Percentiles rank a stretch among this genome's conserved stretches.
Conservation (phyloP, 2,113 vertebrate genomes). For the Spermophilus dauricus region DNA sequence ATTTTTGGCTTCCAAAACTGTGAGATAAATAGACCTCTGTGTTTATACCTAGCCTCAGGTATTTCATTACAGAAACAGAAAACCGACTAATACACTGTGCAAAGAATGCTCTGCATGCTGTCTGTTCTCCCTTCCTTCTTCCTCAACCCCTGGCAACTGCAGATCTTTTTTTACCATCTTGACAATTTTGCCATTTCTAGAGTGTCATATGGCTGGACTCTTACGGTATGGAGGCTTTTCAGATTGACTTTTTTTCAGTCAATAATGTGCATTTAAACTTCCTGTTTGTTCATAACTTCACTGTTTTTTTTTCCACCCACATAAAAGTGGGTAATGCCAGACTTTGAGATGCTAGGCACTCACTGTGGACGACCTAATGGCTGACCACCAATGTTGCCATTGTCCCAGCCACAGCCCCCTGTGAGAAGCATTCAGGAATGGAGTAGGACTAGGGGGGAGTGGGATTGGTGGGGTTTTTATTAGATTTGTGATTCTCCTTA, state of each 20-base stretch:
- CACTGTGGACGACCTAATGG: background rate
- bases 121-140: rapidly evolving
- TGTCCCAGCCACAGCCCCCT: rapidly evolving
- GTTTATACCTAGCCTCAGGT: too few species aligned
- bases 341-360: background rate
- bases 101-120: background rate
- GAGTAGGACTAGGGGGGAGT: rapidly evolving
- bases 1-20: background rate
- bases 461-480: background rate
- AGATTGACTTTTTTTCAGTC: background rate
- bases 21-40: background rate
- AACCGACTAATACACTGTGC: background rate
- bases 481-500: background rate
- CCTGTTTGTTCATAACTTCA: background rate
- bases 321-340: background rate
- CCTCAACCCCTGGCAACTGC: too few species aligned
- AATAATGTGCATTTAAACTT: background rate
- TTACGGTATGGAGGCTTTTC: background rate
- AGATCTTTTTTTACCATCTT: background rate
- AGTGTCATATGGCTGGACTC: background rate
- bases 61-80: background rate
- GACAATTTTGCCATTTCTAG: background rate
- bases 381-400: rapidly evolving
- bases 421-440: rapidly evolving
- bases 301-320: background rate